Evolutionary conservation across 2,888 invertebrate genomes (phyloP).

Genomic region (Drosophila hawaiiensis): DNA sequence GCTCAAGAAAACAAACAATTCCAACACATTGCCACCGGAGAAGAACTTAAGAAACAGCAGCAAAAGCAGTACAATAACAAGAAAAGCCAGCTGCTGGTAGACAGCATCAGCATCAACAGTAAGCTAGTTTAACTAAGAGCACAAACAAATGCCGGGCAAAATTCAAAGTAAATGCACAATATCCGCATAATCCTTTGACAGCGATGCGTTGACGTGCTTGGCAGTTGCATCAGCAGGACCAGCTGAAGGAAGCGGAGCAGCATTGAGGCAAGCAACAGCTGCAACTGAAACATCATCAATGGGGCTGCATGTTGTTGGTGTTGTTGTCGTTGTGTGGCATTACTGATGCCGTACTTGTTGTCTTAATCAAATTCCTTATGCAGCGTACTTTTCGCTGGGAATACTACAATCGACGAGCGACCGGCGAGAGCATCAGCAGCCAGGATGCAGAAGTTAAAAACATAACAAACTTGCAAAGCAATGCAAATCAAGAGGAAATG

Average conservation of each 20-base stretch:
- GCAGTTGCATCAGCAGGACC: constrained; percentile 28
- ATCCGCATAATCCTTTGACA: constrained; percentile 80
- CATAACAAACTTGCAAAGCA: constrained; percentile 78
- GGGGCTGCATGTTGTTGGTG: constrained; percentile 26
- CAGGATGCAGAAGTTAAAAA: constrained; percentile 78
- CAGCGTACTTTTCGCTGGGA: constrained; percentile 75
- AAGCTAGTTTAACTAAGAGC: constrained; percentile 74
- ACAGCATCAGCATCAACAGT: constrained; percentile 56
- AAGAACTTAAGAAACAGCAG: constrained; percentile 44
- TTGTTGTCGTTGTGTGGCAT: constrained; percentile 36
- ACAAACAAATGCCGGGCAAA: constrained; percentile 72
- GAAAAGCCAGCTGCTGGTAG: constrained; percentile 48
- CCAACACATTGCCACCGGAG: constrained; percentile 38
- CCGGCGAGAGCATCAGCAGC: constrained; percentile 40
- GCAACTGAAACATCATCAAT: constrained; percentile 66
- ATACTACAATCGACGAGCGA: constrained; percentile 51
- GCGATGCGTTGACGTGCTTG: constrained; percentile 47
- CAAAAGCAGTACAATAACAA: constrained; percentile 34
- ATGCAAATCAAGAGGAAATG: constrained; percentile 81
- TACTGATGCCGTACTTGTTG: constrained; percentile 55
- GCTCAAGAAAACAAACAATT: constrained; percentile 50
- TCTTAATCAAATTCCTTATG: constrained; percentile 79
- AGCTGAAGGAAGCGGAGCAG: constrained; percentile 25
- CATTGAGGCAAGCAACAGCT: constrained; percentile 46
- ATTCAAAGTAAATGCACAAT: constrained; percentile 73